These are phyloP conservation scores for Manis crassicaudata DNA, from an alignment of 2,797 vertebrate species.

Conservation along the genomic window DNA sequence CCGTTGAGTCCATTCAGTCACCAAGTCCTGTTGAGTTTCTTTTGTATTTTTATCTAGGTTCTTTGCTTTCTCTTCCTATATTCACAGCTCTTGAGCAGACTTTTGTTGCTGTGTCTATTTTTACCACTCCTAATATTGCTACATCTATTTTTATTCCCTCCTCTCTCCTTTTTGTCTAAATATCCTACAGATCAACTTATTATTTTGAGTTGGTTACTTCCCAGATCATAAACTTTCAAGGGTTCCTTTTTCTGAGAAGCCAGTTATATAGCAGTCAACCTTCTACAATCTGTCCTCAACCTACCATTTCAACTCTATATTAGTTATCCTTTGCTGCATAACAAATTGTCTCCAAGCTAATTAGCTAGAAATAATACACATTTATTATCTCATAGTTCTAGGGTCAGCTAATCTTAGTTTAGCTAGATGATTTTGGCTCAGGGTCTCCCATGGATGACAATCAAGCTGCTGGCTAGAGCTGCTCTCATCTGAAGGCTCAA, in stretches of 20 bases:
- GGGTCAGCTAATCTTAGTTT: background rate
- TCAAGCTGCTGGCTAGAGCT: background rate
- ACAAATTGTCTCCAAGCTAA: background rate
- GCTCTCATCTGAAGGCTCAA: background rate
- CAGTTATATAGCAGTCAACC: background rate
- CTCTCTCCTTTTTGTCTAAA: background rate
- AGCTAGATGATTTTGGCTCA: background rate
- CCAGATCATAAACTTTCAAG: background rate
- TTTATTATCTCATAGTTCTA: background rate
- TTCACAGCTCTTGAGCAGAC: background rate
- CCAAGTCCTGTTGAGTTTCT: background rate
- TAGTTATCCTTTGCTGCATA: background rate
- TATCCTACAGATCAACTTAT: background rate
- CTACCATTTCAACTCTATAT: background rate
- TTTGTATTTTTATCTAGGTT: background rate
- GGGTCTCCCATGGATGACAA: background rate
- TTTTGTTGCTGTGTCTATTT: background rate
- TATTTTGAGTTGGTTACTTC: background rate
- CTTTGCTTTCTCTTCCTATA: background rate
- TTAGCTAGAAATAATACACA: background rate
- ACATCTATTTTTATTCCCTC: background rate
- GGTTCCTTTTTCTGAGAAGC: background rate
- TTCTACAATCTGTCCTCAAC: background rate
- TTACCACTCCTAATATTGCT: background rate
- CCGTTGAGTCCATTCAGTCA: background rate